These are phyloP conservation scores for Hassar affinis DNA, from an alignment of 2,113 vertebrate species.

Conservation along the genomic window DNA sequence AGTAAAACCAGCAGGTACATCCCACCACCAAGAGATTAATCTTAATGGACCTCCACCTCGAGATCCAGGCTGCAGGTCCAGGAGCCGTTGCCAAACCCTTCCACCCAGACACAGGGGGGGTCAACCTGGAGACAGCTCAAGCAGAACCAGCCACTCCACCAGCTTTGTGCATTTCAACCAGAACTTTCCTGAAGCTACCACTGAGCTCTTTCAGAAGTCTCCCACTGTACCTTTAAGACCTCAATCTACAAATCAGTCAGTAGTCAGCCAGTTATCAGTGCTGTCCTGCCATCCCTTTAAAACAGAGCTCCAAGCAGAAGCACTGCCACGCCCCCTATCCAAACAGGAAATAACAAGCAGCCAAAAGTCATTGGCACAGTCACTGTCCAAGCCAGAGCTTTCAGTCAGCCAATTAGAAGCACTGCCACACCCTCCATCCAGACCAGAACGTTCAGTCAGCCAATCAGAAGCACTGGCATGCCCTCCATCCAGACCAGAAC, in stretches of 20 bases:
- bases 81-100: slow-evolving; percentile 71
- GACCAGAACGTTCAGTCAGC: slow-evolving; percentile 22
- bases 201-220: slow-evolving; percentile 29
- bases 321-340: background rate
- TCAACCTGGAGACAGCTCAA: slow-evolving; percentile 60
- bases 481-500: slow-evolving; percentile 59
- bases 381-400: slow-evolving; percentile 35
- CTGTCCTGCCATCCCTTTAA: slow-evolving; percentile 28
- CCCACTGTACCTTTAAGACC: slow-evolving; percentile 20
- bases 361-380: slow-evolving; percentile 3
- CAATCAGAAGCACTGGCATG: slow-evolving; percentile 44
- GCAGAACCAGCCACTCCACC: slow-evolving; percentile 67
- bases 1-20: background rate
- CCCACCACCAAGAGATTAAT: background rate
- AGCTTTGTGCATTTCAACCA: slow-evolving; percentile 66
- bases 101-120: slow-evolving; percentile 64
- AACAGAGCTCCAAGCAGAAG: background rate
- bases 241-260: slow-evolving; percentile 22
- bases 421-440: slow-evolving; percentile 43
- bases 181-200: slow-evolving; percentile 48
- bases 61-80: slow-evolving; percentile 46
- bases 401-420: slow-evolving; percentile 8
- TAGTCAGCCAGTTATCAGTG: slow-evolving; percentile 16
- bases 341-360: slow-evolving; percentile 5
- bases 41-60: slow-evolving; percentile 3